These are phyloP conservation scores for Oscheius sp. DNA, from an alignment of 2,888 invertebrate species.

Conservation along the genomic window DNA sequence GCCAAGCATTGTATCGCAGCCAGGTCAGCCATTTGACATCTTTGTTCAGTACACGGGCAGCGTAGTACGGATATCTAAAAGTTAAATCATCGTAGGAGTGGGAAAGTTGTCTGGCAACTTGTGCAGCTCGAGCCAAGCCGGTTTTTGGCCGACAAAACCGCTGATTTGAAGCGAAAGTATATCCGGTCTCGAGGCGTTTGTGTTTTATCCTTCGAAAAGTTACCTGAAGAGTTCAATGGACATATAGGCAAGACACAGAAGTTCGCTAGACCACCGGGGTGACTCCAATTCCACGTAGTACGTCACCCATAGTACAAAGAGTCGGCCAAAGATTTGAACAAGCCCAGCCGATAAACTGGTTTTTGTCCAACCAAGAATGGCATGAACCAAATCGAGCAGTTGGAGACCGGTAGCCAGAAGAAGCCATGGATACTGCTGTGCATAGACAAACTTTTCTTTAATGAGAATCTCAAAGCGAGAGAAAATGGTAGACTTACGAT, in stretches of 20 bases:
- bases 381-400: slow-evolving; percentile 41
- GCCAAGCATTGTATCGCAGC: slow-evolving; percentile 93
- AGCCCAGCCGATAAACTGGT: slow-evolving; percentile 24
- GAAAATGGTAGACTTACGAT: slow-evolving; percentile 1
- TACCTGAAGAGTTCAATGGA: slow-evolving; percentile 47
- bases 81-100: background rate
- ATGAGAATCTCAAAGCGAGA: background rate
- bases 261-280: slow-evolving; percentile 1
- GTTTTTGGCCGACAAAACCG: background rate
- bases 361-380: slow-evolving; percentile 33
- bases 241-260: slow-evolving; percentile 42
- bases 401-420: slow-evolving; percentile 40
- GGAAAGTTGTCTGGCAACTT: background rate
- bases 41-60: slow-evolving; percentile 73
- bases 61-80: slow-evolving; percentile 86
- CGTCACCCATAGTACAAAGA: slow-evolving; percentile 40
- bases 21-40: slow-evolving; percentile 82
- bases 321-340: slow-evolving; percentile 40
- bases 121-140: background rate
- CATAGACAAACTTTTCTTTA: slow-evolving; percentile 13
- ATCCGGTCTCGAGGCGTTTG: no score
- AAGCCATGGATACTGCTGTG: slow-evolving; percentile 21
- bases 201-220: background rate
- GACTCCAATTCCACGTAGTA: background rate
- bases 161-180: background rate